Percentiles rank a stretch among this genome's conserved stretches.
Evolutionary conservation across 2,888 invertebrate genomes (phyloP).

Genomic region (Stegophylla sp.): DNA sequence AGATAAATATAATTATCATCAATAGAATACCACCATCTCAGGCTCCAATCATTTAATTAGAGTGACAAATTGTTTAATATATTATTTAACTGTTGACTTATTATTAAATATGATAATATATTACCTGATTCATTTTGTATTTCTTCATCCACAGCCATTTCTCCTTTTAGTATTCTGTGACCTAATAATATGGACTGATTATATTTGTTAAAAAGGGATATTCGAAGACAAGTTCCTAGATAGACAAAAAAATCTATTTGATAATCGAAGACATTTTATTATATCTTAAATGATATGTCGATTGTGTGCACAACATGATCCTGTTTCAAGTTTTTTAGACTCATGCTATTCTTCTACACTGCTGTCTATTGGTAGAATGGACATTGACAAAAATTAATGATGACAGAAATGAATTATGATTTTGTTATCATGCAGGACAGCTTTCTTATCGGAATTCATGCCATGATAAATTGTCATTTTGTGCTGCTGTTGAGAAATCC

Average conservation of each 20-base stretch:
- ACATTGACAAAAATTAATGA: too few species aligned
- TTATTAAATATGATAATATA: conserved; percentile 14
- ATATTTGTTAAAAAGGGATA: neutral
- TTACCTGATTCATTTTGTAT: conserved; percentile 32
- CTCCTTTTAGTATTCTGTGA: neutral
- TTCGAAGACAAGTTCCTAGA: neutral
- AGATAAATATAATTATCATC: conserved; percentile 4
- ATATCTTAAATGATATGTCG: neutral
- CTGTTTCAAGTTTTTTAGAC: too few species aligned
- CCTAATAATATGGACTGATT: neutral
- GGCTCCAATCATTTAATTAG: neutral
- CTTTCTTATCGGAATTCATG: too few species aligned
- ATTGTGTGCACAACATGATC: neutral
- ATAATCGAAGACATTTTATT: neutral
- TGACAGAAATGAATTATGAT: too few species aligned
- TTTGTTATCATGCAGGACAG: too few species aligned
- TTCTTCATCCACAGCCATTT: conserved; percentile 1
- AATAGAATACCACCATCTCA: neutral
- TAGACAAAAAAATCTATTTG: conserved; percentile 16
- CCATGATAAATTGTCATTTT: too few species aligned
- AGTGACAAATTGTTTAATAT: neutral
- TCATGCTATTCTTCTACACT: too few species aligned
- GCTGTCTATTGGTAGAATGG: too few species aligned
- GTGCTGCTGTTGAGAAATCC: too few species aligned
- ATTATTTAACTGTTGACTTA: neutral